Evolutionary conservation across 92 coral and sea anemone genomes (phyloP).

Genomic region (Actinostola sp.): DNA sequence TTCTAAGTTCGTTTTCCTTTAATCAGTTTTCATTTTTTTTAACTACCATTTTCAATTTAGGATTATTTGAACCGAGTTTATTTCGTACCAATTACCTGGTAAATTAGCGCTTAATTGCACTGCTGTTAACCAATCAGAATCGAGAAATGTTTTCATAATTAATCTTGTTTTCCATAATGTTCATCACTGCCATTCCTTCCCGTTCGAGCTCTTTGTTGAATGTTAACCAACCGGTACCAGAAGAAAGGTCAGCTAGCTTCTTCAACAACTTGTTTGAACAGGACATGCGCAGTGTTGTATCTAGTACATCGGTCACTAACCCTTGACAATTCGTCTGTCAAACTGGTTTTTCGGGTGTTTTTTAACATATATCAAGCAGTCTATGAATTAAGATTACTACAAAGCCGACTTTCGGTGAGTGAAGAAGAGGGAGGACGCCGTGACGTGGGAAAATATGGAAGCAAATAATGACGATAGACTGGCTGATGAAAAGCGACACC

Average conservation of each 20-base stretch:
- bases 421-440: background rate
- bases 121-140: too few relatives aligned
- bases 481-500: conserved; percentile 66
- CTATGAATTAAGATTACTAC: background rate
- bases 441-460: conserved; percentile 69
- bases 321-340: background rate
- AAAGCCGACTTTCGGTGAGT: background rate
- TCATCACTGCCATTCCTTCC: too few relatives aligned
- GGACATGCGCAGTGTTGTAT: conserved; percentile 1
- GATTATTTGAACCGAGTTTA: too few relatives aligned
- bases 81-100: too few relatives aligned
- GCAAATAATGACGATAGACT: conserved; percentile 70
- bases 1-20: too few relatives aligned
- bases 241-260: background rate
- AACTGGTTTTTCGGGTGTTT: background rate
- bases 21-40: too few relatives aligned
- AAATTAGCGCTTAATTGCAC: too few relatives aligned
- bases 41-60: too few relatives aligned
- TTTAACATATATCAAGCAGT: background rate
- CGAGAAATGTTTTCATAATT: too few relatives aligned
- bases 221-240: conserved; percentile 12
- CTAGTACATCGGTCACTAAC: conserved; percentile 3
- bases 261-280: background rate
- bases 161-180: too few relatives aligned
- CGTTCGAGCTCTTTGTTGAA: conserved; percentile 19